Conservation (phyloP, 2,113 vertebrate species). For the Sorex araneus region DNA sequence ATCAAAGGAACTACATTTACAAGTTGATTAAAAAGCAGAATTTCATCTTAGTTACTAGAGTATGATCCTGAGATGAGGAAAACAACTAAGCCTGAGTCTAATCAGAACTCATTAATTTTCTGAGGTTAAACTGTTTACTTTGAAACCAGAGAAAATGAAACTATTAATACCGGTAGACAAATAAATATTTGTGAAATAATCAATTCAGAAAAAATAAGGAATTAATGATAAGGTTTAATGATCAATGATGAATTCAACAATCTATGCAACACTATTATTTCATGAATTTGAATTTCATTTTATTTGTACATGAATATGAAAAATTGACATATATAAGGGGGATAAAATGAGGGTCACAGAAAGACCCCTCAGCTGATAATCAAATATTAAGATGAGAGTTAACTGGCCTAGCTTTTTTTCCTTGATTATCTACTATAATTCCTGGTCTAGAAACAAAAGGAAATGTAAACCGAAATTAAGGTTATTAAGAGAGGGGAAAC, state of each 20-base stretch:
- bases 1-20: conserved; percentile 86
- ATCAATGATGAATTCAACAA: conserved; percentile 69
- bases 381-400: conserved; percentile 1
- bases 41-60: conserved; percentile 55
- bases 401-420: neutral
- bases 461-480: neutral
- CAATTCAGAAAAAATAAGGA: conserved; percentile 42
- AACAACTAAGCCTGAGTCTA: conserved; percentile 79
- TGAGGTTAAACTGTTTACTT: conserved; percentile 62
- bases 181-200: conserved; percentile 74
- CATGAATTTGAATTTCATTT: neutral
- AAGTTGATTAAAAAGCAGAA: conserved; percentile 59
- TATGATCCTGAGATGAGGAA: conserved; percentile 69
- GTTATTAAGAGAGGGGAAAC: neutral
- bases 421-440: neutral
- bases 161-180: conserved; percentile 68
- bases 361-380: neutral
- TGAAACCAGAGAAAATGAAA: conserved; percentile 73
- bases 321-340: neutral
- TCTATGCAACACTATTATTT: conserved; percentile 43
- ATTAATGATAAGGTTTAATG: conserved; percentile 14
- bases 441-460: neutral
- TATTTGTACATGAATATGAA: neutral
- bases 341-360: neutral
- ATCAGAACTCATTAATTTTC: conserved; percentile 80